Conservation (phyloP, 2,797 vertebrate species). For the Pampus argenteus region DNA sequence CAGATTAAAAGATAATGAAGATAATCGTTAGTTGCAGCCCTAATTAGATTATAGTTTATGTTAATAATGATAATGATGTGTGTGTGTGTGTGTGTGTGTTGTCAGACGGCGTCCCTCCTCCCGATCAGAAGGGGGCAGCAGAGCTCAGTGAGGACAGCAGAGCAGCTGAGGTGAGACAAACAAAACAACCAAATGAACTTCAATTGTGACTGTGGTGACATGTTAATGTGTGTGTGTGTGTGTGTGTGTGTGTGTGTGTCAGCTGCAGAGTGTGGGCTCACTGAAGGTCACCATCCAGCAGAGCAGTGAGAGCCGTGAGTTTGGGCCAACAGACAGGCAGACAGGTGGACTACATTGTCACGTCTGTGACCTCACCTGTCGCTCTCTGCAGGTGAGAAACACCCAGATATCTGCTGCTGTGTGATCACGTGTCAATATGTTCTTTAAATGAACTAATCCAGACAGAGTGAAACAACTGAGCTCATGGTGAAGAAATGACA, state of each 20-base stretch:
- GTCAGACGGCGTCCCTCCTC: not conserved
- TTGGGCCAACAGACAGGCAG: constrained; percentile 81
- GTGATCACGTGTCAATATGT: too few relatives aligned
- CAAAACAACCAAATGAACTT: not conserved
- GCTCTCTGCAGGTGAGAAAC: constrained; percentile 86
- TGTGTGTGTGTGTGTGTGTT: constrained; percentile 17
- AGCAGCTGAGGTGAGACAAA: constrained; percentile 56
- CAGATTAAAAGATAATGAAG: too few relatives aligned
- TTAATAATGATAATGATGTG: not conserved
- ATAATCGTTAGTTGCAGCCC: too few relatives aligned
- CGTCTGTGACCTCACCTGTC: constrained; percentile 88
- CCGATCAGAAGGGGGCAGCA: constrained; percentile 54
- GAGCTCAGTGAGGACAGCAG: constrained; percentile 54
- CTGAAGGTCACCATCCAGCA: constrained; percentile 97
- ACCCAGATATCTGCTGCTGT: too few relatives aligned
- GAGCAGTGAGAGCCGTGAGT: constrained; percentile 92
- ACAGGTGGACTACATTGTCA: constrained; percentile 89
- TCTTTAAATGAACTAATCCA: too few relatives aligned
- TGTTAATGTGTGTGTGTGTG: constrained; percentile 7
- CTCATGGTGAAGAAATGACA: too few relatives aligned
- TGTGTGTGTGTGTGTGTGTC: constrained; percentile 33
- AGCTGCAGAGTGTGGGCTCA: constrained; percentile 85
- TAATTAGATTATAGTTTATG: too few relatives aligned
- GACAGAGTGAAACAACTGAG: too few relatives aligned
- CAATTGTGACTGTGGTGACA: not conserved